These are phyloP conservation scores for Muscicapa adusta DNA, from an alignment of 2,113 vertebrate species.

Conservation along the genomic window DNA sequence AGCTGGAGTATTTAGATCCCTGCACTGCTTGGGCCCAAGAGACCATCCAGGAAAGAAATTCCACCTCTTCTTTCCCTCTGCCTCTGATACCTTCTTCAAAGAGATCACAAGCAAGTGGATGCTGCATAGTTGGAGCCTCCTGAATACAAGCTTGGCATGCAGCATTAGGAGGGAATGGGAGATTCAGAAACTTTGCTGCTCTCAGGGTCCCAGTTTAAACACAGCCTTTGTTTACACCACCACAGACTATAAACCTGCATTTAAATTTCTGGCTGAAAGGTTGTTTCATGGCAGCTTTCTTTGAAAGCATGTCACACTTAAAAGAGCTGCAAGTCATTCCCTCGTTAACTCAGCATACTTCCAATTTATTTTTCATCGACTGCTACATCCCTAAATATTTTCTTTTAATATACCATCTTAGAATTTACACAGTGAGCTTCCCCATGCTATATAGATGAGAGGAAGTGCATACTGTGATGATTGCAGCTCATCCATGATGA, in stretches of 20 bases:
- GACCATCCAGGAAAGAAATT: background rate
- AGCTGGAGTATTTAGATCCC: background rate
- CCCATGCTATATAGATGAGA: background rate
- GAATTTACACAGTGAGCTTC: constrained; percentile 1
- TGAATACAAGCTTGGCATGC: background rate
- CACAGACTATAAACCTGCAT: background rate
- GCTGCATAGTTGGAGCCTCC: background rate
- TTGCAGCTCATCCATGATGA: background rate
- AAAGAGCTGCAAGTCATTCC: background rate
- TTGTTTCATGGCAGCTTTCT: background rate
- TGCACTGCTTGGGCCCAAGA: background rate
- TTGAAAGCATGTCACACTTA: background rate
- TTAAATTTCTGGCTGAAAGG: background rate
- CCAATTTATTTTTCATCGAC: constrained; percentile 37
- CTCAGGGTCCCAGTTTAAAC: background rate
- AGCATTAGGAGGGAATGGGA: background rate
- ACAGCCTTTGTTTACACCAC: background rate
- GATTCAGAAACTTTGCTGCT: background rate
- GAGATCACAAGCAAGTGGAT: background rate
- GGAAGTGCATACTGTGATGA: constrained; percentile 49
- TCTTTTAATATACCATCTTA: constrained; percentile 7
- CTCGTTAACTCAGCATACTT: background rate
- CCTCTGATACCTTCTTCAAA: background rate
- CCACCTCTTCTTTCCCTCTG: background rate
- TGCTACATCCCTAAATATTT: constrained; percentile 40